These are phyloP conservation scores for Leptobrachium ailaonicum DNA, from an alignment of 2,113 vertebrate genomes.

Conservation along the genomic window DNA sequence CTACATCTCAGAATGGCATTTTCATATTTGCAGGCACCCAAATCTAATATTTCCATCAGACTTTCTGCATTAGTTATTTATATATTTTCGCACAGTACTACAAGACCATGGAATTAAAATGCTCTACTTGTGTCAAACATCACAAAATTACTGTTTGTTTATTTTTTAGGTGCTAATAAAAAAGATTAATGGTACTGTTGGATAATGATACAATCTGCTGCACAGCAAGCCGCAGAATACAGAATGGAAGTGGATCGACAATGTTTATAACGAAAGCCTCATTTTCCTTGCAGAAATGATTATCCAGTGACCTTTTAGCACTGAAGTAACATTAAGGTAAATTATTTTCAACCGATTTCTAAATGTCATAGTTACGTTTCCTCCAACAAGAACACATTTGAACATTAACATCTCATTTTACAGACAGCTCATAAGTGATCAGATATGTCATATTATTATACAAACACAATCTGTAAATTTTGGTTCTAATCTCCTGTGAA, in stretches of 20 bases:
- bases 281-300: slow-evolving; percentile 52
- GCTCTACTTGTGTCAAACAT: slow-evolving; percentile 71
- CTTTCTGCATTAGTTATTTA: slow-evolving; percentile 46
- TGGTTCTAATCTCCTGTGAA: too few relatives aligned
- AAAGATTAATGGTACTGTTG: slow-evolving; percentile 71
- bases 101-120: slow-evolving; percentile 73
- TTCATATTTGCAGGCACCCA: slow-evolving; percentile 57
- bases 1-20: slow-evolving; percentile 57
- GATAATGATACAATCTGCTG: slow-evolving; percentile 77
- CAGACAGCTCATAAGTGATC: neutral
- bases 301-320: slow-evolving; percentile 59
- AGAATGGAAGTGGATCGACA: slow-evolving; percentile 56
- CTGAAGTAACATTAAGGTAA: slow-evolving; percentile 54
- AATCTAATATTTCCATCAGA: slow-evolving; percentile 61
- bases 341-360: slow-evolving; percentile 59
- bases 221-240: slow-evolving; percentile 64
- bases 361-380: slow-evolving; percentile 65
- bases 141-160: slow-evolving; percentile 77
- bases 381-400: slow-evolving; percentile 46
- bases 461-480: too few relatives aligned
- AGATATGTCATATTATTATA: too few relatives aligned
- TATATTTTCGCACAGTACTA: slow-evolving; percentile 62
- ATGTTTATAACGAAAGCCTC: slow-evolving; percentile 47
- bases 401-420: slow-evolving; percentile 29
- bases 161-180: slow-evolving; percentile 79